Percentiles rank a stretch among this genome's conserved stretches.
phyloP scores from a whole-genome alignment of 2,888 invertebrate species.

The Dioctria rufipes region DNA sequence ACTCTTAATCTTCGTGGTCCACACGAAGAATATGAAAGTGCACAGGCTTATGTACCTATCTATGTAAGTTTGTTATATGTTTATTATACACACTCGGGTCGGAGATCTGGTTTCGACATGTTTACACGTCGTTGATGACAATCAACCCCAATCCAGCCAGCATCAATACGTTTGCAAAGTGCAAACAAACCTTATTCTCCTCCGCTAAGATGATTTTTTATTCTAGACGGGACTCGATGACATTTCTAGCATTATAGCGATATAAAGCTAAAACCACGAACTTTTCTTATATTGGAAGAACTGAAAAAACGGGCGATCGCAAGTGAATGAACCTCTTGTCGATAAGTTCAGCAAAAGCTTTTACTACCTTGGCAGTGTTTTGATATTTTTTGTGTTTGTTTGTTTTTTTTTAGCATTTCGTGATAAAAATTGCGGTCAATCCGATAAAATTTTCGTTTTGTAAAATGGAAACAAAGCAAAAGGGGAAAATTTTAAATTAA shows the following conservation, averaged over 20 bases:
- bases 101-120: not conserved
- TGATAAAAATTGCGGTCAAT: constrained; percentile 36
- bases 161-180: constrained; percentile 33
- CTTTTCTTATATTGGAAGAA: not conserved
- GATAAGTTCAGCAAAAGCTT: not conserved
- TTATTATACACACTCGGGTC: too few relatives aligned
- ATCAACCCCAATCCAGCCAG: constrained; percentile 28
- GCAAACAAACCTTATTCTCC: constrained; percentile 12
- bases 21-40: too few relatives aligned
- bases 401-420: too few relatives aligned
- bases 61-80: too few relatives aligned
- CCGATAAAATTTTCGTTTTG: constrained; percentile 26
- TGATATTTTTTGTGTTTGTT: too few relatives aligned
- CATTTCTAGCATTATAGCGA: not conserved
- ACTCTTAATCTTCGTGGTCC: not conserved
- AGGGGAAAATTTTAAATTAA: constrained; percentile 24
- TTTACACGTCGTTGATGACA: constrained; percentile 24
- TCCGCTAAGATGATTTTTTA: not conserved
- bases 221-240: not conserved
- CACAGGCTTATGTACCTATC: too few relatives aligned
- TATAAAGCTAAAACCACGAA: not conserved
- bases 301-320: not conserved
- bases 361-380: too few relatives aligned
- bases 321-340: not conserved
- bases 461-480: not conserved